A percentile compares a stretch with the other conserved stretches of the same genome.
phyloP scores from a whole-genome alignment of 1,140 invertebrate species.

The Listronotus bonariensis region DNA sequence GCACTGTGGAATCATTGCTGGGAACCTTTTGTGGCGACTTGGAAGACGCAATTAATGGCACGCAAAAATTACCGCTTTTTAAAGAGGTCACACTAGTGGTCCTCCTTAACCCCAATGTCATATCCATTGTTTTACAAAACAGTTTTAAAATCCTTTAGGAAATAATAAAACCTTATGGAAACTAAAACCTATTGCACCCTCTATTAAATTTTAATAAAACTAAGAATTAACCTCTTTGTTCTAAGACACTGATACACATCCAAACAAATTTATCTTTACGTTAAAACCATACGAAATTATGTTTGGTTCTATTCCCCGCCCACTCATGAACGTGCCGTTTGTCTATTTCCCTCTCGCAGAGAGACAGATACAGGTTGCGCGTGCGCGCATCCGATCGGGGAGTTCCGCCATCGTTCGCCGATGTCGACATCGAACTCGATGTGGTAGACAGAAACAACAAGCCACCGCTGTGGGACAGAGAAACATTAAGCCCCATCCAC shows the following conservation, averaged over 20 bases:
- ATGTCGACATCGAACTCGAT: conserved; percentile 95
- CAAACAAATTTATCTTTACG: conserved; percentile 23
- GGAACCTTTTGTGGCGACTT: too few species aligned
- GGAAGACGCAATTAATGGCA: too few species aligned
- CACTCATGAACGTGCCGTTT: conserved; percentile 37
- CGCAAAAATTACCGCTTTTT: too few species aligned
- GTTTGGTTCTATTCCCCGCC: conserved; percentile 54
- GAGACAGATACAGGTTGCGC: conserved; percentile 91
- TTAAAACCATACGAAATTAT: conserved; percentile 39
- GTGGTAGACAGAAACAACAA: conserved; percentile 98
- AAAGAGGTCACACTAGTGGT: too few species aligned
- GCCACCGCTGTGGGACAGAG: conserved; percentile 92
- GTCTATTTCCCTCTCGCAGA: conserved; percentile 61
- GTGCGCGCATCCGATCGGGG: conserved; percentile 92
- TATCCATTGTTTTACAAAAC: too few species aligned
- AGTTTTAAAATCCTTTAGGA: too few species aligned
- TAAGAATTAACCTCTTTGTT: not conserved
- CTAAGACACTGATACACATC: conserved; percentile 4
- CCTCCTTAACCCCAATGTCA: too few species aligned
- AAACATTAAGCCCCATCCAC: conserved; percentile 92
- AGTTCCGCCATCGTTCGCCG: conserved; percentile 82
- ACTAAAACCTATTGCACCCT: too few species aligned
- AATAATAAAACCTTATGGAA: too few species aligned
- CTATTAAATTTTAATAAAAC: too few species aligned
- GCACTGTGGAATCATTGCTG: too few species aligned